Evolutionary conservation across 2,797 vertebrate genomes (phyloP).

Genomic region (Numenius phaeopus): DNA sequence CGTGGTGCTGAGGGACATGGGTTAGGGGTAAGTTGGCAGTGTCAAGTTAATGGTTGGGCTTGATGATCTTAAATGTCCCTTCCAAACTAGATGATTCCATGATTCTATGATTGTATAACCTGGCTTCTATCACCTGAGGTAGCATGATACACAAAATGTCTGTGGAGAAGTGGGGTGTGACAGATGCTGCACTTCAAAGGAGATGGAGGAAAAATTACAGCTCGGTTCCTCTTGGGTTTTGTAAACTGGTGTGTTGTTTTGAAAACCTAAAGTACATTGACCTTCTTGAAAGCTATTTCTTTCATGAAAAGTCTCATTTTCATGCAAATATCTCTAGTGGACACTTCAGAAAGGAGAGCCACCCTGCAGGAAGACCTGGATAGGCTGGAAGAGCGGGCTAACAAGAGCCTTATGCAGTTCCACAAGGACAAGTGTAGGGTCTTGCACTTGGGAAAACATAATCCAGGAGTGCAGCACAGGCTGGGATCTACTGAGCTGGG

Average conservation of each 20-base stretch:
- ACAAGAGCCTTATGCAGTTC: background rate
- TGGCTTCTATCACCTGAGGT: too few species aligned
- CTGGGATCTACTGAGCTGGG: background rate
- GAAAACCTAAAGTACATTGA: background rate
- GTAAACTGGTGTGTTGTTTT: background rate
- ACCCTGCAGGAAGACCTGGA: background rate
- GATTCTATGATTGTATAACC: background rate
- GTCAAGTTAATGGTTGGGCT: background rate
- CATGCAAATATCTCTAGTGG: background rate
- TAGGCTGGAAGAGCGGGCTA: background rate
- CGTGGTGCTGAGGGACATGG: background rate
- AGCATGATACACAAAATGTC: rapidly evolving
- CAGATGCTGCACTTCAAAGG: background rate
- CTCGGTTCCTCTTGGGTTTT: background rate
- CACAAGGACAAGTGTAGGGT: background rate
- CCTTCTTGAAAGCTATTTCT: background rate
- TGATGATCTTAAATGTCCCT: background rate
- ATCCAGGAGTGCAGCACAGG: background rate
- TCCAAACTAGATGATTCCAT: background rate
- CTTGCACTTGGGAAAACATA: background rate
- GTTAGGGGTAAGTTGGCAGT: background rate
- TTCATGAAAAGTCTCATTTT: background rate
- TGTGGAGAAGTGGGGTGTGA: background rate
- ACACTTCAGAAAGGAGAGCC: background rate
- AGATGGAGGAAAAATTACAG: rapidly evolving